Base-by-base conservation (phyloP, 2,797 vertebrate genomes). In the Poeciliopsis paucimaculata region DNA sequence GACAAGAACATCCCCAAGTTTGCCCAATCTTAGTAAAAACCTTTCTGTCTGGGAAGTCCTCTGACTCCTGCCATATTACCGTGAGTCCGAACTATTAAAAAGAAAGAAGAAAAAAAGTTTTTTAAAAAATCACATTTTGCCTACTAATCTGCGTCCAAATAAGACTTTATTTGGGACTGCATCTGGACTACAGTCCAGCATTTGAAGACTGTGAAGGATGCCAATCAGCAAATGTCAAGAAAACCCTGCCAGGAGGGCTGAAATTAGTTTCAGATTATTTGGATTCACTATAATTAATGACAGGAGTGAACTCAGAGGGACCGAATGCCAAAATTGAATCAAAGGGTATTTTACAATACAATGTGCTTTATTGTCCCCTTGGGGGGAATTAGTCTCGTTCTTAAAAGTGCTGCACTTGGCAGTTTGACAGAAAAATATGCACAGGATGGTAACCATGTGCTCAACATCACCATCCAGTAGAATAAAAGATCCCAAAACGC, bases 391-490 rank as follows among this genome's bases (percentile, higher is more conserved):
- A 68, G 64, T 26, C 60, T 39, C 4, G 9, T 18, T 23, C 18
- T 39, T 39, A 39, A 66, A 66, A 36, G 62, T 66, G 16, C 36
- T 66, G 36, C 20, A 20, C 36, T 66, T 66, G 64, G 64, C 36
- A 66, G 64, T 68, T 45, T 71, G 39, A 43, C 41, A n/a, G 41
- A 71, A 71, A 68, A 12, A 41, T 36, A 66, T 36, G 3, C 34
- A 66, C 62, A 36, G 28, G 16, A 66, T 31, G 28, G 62, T 66
- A 66, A 66, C 62, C 62, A 66, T 66, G 18, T 66, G 62, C 34
- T 66, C 34, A 20, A 4, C 62, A 41, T 43, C 36, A 68, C 36
- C 39, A 20, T 68, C 23, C 20, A 1, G 41, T 26, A 68, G 6
- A 43, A 26, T 26, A 43, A 43, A 41, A 26, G 23, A 26, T 12